These are phyloP conservation scores for Unio pictorum DNA, from an alignment of 2,888 invertebrate species.

Conservation along the genomic window DNA sequence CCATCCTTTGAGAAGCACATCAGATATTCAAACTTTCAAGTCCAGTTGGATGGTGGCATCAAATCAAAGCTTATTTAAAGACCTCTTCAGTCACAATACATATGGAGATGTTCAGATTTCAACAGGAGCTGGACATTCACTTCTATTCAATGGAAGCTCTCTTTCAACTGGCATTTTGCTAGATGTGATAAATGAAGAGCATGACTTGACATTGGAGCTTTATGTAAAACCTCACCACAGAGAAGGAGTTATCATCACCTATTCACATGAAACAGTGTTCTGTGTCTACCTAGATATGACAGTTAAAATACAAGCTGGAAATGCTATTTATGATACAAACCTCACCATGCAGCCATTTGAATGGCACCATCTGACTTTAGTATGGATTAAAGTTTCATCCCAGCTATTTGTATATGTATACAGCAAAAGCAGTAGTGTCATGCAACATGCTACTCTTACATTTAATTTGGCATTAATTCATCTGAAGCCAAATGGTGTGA, in stretches of 20 bases:
- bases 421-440: constrained; percentile 2
- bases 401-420: constrained; percentile 10
- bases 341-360: constrained; percentile 16
- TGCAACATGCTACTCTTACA: not conserved
- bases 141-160: constrained; percentile 15
- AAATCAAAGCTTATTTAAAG: constrained; percentile 19
- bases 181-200: constrained; percentile 12
- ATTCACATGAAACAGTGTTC: no score
- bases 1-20: constrained; percentile 1
- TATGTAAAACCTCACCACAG: constrained; percentile 20
- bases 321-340: constrained; percentile 23
- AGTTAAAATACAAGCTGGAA: constrained; percentile 14
- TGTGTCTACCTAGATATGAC: not conserved
- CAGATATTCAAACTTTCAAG: constrained; percentile 7
- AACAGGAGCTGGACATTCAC: constrained; percentile 24
- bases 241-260: constrained; percentile 29
- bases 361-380: constrained; percentile 47
- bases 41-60: constrained; percentile 17
- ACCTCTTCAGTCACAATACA: constrained; percentile 13
- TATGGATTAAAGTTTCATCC: constrained; percentile 18
- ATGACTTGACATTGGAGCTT: constrained; percentile 32
- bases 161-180: constrained; percentile 17
- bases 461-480: not conserved
- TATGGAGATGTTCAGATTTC: constrained; percentile 13
- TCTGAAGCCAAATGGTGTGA: constrained; percentile 10